Evolutionary conservation across 2,797 vertebrate species (phyloP), one percentile per base, ranked within the genome.

Genomic region (Peromyscus nudipes): DNA sequence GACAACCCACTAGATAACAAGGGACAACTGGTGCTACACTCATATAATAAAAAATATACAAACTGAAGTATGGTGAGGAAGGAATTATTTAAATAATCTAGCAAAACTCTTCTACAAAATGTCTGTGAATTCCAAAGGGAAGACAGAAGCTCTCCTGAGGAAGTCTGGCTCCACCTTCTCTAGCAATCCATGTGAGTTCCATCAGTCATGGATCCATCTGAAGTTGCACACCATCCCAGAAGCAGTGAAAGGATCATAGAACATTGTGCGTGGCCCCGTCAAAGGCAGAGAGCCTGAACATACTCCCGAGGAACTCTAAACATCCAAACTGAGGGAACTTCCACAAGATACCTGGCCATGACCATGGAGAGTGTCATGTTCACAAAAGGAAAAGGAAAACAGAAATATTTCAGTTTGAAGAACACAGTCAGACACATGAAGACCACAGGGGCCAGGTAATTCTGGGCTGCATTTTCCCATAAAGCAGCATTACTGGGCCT

Each of bases 221-320:
- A 46, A 4, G 9, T 4, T 1, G 0, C 3, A 12, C 1, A 0
- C 23, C 1, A 3, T 10, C n/a, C 2, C 31, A 69, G 65, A 27
- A 16, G 1, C 3, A 14, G 0, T 4, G 21, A 80, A 27, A 46
- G 40, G n/a, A n/a, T 6, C 46, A 29, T 1, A 16, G 27, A 9
- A 73, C 7, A 3, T 2, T 4, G 2, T n/a, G 10, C 1, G 3
- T 37, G 3, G 5, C 34, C 40, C 19, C 1, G 0, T 23, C 87
- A 16, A 21, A 67, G 40, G 13, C 40, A 34, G 19, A 1, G 1
- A 52, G 6, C 8, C 43, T 11, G 11, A 25, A 8, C 16, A 27
- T 43, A 17, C 1, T 9, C 43, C 4, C 0, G 34, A 76, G 31
- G 7, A 52, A 69, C 17, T 19, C 25, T 7, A 4, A 43, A 55